Percentiles rank a stretch among this genome's conserved stretches.
Evolutionary conservation across 2,113 vertebrate species (phyloP).

Genomic region (Procavia capensis): DNA sequence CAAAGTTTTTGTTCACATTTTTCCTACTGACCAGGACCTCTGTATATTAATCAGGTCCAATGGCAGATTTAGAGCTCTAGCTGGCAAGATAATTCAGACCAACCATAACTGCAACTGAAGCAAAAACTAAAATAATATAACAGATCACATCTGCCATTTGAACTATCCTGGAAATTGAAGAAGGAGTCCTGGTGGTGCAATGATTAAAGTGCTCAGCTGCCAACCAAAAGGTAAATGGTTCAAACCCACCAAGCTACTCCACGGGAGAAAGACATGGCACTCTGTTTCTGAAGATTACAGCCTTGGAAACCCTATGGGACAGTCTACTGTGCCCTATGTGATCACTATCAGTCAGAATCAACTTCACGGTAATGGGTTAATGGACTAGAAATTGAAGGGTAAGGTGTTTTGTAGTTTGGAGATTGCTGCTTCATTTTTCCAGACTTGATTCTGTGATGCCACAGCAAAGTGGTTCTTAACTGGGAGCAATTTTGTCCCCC

Average conservation of each 20-base stretch:
- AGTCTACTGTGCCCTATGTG: no score
- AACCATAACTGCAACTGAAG: neutral
- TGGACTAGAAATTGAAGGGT: no score
- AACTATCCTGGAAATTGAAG: neutral
- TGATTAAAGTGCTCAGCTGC: no score
- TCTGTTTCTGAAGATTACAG: no score
- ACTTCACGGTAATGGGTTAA: no score
- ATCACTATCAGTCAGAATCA: no score
- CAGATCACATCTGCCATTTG: neutral
- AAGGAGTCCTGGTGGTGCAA: no score
- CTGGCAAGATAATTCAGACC: slow-evolving; percentile 24
- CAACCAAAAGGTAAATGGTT: no score
- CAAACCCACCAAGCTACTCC: no score
- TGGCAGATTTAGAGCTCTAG: slow-evolving; percentile 28
- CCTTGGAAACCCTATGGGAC: no score
- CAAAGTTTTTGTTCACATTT: slow-evolving; percentile 45
- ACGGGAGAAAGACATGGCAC: no score
- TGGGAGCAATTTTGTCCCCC: neutral
- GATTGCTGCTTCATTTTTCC: neutral
- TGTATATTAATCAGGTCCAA: neutral
- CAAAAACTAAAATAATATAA: neutral
- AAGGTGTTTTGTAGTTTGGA: neutral
- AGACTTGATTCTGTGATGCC: neutral
- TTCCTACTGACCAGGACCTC: slow-evolving; percentile 1
- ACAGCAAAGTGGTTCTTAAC: neutral